Percentiles rank a stretch among this genome's conserved stretches.
phyloP scores from a whole-genome alignment of 2,113 vertebrate genomes.

The Atlantisia rogersi region DNA sequence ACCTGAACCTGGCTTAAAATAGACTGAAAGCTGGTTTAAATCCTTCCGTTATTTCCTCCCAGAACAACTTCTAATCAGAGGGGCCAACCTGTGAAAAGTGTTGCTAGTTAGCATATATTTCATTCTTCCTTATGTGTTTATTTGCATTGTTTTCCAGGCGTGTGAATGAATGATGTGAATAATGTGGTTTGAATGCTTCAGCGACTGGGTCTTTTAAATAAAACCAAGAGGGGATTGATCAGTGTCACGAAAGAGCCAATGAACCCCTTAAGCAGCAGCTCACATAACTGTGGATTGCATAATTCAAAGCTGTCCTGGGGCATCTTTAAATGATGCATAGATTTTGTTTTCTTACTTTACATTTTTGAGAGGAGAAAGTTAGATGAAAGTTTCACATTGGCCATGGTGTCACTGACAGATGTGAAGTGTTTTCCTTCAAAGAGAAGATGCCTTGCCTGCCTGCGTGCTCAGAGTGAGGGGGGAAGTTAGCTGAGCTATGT shows the following conservation, averaged over 20 bases:
- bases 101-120: slow-evolving; percentile 64
- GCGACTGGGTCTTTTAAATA: slow-evolving; percentile 52
- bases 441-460: neutral
- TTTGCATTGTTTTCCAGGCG: slow-evolving; percentile 65
- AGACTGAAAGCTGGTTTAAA: slow-evolving; percentile 60
- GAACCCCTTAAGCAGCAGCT: slow-evolving; percentile 72
- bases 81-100: slow-evolving; percentile 52
- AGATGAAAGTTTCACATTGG: slow-evolving; percentile 30
- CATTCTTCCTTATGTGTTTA: slow-evolving; percentile 61
- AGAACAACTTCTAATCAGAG: slow-evolving; percentile 53
- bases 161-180: slow-evolving; percentile 31
- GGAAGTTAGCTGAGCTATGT: neutral
- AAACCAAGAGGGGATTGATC: slow-evolving; percentile 49
- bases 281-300: slow-evolving; percentile 66
- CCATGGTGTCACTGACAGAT: neutral
- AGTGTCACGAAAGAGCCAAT: slow-evolving; percentile 59
- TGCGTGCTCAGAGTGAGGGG: neutral
- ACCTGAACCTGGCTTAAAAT: slow-evolving; percentile 37
- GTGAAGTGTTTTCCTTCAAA: neutral
- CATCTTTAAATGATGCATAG: slow-evolving; percentile 78
- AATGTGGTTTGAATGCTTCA: slow-evolving; percentile 45
- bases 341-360: slow-evolving; percentile 74
- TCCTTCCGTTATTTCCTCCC: slow-evolving; percentile 54
- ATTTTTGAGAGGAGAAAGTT: slow-evolving; percentile 60
- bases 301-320: slow-evolving; percentile 77